Base-by-base conservation (phyloP, 1,140 invertebrate genomes). In the Listronotus bonariensis region DNA sequence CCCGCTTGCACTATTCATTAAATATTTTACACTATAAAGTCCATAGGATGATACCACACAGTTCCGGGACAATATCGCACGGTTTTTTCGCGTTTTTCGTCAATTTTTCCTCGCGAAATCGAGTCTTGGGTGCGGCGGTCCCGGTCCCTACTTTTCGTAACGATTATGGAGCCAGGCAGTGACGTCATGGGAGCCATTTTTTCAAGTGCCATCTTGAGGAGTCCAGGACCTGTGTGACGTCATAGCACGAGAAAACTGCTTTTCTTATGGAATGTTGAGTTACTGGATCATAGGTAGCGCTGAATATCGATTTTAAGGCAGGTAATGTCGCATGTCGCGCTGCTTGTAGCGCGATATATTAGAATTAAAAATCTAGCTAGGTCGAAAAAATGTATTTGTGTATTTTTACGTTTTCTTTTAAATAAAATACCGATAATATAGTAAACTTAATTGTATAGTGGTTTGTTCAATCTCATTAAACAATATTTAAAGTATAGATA, bases 121-220 rank as follows among this genome's bases (percentile, higher is more conserved):
- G 40, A 59, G 48, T 71, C 63, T 66, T 71, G 63, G 67, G 67
- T 68, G 67, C 63, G 63, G 67, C 67, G 67, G 57, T 66, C 57
- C 67, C 62, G 67, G 72, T 71, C 71, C 54, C 64, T 65, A 64
- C 74, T 72, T 76, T 72, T 69, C 65, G 69, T 75, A 75, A 75
- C 75, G 73, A 76, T 74, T 76, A 73, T 71, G 70, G 69, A 74
- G 73, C 70, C 68, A 69, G 70, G 58, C 67, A 67, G 68, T 76
- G 75, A 76, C 75, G 75, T 76, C 75, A 76, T 67, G 67, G 49
- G 63, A 42, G 67, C 72, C 72, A 74, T 74, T 49, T 72, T 67
- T 52, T 43, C 31, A n/a, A 67, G 52, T 58, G 66, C 48, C 68
- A 70, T 63, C 71, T 71, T 41, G 3, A 38, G 70, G 45, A n/a